Percentiles rank a stretch among this genome's conserved stretches.
Conservation (phyloP, 2,113 vertebrate genomes). For the Penelope pileata region DNA sequence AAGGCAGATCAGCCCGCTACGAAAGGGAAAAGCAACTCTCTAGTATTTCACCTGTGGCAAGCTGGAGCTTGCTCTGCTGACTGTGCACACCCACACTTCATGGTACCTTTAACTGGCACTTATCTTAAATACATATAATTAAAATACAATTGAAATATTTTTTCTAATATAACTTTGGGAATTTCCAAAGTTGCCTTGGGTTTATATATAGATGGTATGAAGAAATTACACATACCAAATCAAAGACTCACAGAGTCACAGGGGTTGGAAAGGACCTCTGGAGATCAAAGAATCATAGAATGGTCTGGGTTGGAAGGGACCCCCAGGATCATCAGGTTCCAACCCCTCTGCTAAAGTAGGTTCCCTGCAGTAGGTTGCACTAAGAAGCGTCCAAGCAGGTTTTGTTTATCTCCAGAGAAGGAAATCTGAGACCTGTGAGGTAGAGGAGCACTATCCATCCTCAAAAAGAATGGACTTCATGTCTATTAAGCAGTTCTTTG, state of each 20-base stretch:
- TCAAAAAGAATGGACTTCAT: neutral
- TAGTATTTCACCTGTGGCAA: neutral
- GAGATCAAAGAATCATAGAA: too few species aligned
- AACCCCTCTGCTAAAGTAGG: neutral
- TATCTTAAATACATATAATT: neutral
- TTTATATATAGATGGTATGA: accelerated
- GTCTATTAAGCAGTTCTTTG: neutral
- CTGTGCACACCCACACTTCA: neutral
- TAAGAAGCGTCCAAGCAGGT: neutral
- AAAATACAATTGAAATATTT: neutral
- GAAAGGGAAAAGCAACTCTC: neutral
- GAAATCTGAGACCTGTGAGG: neutral
- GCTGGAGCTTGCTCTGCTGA: neutral
- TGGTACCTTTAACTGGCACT: neutral
- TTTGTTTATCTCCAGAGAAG: neutral
- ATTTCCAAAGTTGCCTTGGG: neutral
- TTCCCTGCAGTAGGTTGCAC: neutral
- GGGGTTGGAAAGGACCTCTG: neutral
- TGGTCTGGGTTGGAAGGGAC: too few species aligned
- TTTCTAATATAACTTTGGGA: neutral
- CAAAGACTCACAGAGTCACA: neutral
- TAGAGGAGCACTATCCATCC: neutral
- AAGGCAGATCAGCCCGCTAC: neutral
- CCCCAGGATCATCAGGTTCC: too few species aligned
- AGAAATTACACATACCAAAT: neutral